Evolutionary conservation across 2,113 vertebrate genomes (phyloP).

Genomic region (Maccullochella peelii): DNA sequence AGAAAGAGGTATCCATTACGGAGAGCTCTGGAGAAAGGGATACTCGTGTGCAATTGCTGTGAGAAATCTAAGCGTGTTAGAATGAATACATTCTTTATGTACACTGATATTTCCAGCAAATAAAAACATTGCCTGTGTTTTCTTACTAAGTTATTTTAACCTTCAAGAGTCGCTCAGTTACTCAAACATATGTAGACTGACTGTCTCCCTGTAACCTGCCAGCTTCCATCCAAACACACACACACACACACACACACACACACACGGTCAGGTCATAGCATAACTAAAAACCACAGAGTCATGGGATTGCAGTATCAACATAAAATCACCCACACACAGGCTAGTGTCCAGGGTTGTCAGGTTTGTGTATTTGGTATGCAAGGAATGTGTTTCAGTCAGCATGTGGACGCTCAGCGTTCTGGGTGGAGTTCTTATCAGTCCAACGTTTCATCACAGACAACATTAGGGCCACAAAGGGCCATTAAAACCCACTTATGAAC

Average conservation of each 20-base stretch:
- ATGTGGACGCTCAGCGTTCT: conserved; percentile 37
- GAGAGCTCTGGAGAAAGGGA: neutral
- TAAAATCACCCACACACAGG: conserved; percentile 47
- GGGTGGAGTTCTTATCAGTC: conserved; percentile 67
- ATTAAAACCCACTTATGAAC: conserved; percentile 30
- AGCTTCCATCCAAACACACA: conserved; percentile 55
- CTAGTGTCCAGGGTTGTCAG: conserved; percentile 60
- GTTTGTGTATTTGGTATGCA: conserved; percentile 74
- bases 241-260: conserved; percentile 48
- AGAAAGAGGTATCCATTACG: neutral
- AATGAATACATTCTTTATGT: conserved; percentile 58
- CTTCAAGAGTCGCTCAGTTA: conserved; percentile 49
- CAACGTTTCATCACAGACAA: conserved; percentile 61
- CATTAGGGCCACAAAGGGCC: conserved; percentile 32
- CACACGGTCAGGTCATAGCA: conserved; percentile 44
- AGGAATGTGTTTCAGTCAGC: conserved; percentile 69
- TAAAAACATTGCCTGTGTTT: conserved; percentile 47
- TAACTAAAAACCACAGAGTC: conserved; percentile 61
- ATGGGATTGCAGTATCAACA: conserved; percentile 61
- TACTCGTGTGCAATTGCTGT: neutral
- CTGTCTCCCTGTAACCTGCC: conserved; percentile 62
- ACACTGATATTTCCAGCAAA: conserved; percentile 54
- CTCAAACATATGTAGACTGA: conserved; percentile 57
- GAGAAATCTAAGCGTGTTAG: neutral
- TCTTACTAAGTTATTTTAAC: conserved; percentile 66